Evolutionary conservation across 2,797 vertebrate genomes (phyloP).

Genomic region (Ctenopoma multispine): DNA sequence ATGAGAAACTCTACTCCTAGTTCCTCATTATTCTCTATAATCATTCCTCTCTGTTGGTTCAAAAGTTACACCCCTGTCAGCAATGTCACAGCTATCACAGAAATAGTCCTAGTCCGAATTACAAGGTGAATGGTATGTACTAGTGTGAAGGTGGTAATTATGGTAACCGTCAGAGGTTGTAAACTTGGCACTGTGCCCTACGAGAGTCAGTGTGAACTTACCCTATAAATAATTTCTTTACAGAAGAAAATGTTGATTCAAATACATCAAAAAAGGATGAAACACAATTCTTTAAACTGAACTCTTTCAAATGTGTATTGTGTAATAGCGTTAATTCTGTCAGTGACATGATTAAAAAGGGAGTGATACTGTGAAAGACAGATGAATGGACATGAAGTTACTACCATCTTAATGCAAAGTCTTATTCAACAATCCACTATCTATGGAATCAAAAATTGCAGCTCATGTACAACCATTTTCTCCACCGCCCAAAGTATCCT

Average conservation of each 20-base stretch:
- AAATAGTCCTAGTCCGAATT: conserved; percentile 12
- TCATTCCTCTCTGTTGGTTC: conserved; percentile 29
- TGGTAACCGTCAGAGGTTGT: conserved; percentile 3
- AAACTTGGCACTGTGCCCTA: conserved; percentile 4
- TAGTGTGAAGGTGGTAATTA: conserved; percentile 31
- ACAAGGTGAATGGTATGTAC: conserved; percentile 27
- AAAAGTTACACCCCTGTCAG: conserved; percentile 17
- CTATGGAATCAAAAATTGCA: not conserved
- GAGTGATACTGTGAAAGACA: no score
- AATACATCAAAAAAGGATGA: not conserved
- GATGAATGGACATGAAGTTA: no score
- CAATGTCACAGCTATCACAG: not conserved
- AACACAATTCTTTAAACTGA: not conserved
- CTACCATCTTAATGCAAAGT: no score
- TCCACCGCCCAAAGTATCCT: not conserved
- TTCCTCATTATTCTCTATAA: conserved; percentile 40
- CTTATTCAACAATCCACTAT: not conserved
- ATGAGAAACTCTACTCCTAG: conserved; percentile 28
- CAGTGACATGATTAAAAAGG: no score
- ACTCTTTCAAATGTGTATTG: not conserved
- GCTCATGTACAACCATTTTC: not conserved
- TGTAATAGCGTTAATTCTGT: no score
- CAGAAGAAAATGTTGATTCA: not conserved
- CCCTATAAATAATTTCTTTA: conserved; percentile 4
- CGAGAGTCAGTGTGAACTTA: conserved; percentile 7